phyloP scores from a whole-genome alignment of 1,140 invertebrate genomes.

The Drosophila asahinai region DNA sequence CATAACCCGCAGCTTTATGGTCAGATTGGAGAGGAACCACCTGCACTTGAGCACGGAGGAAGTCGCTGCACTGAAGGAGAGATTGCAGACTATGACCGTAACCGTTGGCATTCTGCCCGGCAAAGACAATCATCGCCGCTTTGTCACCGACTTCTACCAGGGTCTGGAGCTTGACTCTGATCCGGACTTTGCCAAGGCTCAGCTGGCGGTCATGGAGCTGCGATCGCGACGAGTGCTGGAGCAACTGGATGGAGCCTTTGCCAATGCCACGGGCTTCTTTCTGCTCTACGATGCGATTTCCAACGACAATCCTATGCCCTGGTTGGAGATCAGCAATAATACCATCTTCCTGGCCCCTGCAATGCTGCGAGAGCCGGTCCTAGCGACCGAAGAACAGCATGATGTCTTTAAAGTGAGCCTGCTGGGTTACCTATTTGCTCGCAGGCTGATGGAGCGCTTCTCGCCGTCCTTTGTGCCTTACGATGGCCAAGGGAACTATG shows the following conservation, averaged over 20 bases:
- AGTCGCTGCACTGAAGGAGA: neutral
- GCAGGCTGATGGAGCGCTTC: neutral
- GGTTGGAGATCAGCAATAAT: neutral
- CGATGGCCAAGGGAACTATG: neutral
- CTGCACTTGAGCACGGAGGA: neutral
- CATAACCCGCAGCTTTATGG: neutral
- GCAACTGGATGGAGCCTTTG: neutral
- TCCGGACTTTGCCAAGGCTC: conserved; percentile 8
- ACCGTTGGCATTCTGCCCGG: neutral
- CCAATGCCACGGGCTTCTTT: neutral
- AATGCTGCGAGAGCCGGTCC: neutral
- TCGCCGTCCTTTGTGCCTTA: neutral
- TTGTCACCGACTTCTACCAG: conserved; percentile 2
- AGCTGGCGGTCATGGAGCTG: neutral
- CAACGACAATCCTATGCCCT: conserved; percentile 2
- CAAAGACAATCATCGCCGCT: conserved; percentile 1
- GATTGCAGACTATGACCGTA: neutral
- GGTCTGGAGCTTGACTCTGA: neutral
- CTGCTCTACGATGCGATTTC: neutral
- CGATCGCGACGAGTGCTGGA: conserved; percentile 1
- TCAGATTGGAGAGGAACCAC: neutral
- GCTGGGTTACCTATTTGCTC: neutral
- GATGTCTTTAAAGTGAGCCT: conserved; percentile 8
- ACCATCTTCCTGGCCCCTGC: neutral
- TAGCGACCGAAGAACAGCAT: neutral